Conservation (phyloP, 2,888 invertebrate genomes). For the Panzeria rudis region DNA sequence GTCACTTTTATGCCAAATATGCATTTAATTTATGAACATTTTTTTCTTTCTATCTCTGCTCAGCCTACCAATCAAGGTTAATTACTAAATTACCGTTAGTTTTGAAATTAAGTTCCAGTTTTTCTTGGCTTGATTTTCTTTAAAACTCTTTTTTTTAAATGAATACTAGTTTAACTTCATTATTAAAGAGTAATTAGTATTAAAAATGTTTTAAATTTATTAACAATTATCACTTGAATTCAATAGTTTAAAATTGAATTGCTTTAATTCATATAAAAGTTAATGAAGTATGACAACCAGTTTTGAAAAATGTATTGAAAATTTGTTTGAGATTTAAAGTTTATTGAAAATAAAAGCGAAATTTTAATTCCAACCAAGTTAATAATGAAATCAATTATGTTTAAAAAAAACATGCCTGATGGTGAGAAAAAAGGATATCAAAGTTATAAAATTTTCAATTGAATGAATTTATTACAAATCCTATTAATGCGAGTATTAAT, state of each 20-base stretch:
- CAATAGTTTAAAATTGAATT: slow-evolving; percentile 21
- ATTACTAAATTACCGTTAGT: slow-evolving; percentile 53
- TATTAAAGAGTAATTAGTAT: slow-evolving; percentile 20
- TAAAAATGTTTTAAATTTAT: neutral
- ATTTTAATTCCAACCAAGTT: slow-evolving; percentile 19
- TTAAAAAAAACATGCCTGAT: neutral
- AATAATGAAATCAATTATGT: slow-evolving; percentile 1
- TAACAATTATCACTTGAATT: slow-evolving; percentile 29
- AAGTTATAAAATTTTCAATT: neutral
- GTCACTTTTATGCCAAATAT: slow-evolving; percentile 29
- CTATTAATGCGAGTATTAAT: neutral
- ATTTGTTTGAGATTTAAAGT: slow-evolving; percentile 10
- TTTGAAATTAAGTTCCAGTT: slow-evolving; percentile 22
- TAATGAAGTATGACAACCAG: slow-evolving; percentile 50
- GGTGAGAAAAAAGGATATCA: slow-evolving; percentile 31
- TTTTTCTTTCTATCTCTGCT: neutral
- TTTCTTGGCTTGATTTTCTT: slow-evolving; percentile 6
- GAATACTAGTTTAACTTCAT: slow-evolving; percentile 1
- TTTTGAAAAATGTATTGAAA: slow-evolving; percentile 33
- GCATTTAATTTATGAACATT: neutral
- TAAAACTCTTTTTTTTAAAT: neutral
- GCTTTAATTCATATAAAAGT: slow-evolving; percentile 3
- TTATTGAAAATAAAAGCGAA: slow-evolving; percentile 32
- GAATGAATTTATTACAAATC: neutral
- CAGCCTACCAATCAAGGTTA: slow-evolving; percentile 56